phyloP scores from a whole-genome alignment of 2,797 vertebrate species.

The Argentina silus region DNA sequence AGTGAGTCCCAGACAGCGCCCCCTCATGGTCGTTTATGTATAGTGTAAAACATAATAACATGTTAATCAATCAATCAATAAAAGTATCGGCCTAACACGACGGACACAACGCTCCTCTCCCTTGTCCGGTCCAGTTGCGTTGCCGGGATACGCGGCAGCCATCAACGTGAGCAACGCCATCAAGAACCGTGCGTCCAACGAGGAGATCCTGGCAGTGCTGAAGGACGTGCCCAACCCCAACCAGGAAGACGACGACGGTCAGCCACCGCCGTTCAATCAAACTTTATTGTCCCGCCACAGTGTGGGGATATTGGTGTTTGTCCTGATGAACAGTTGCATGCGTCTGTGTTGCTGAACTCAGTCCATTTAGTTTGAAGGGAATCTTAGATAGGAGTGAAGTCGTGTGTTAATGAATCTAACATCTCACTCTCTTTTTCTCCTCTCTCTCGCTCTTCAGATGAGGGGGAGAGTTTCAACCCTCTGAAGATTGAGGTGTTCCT shows the following conservation, averaged over 20 bases:
- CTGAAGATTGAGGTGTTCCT: slow-evolving; percentile 97
- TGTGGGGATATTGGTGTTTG: background rate
- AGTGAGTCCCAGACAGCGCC: slow-evolving; percentile 77
- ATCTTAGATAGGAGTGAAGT: too few relatives aligned
- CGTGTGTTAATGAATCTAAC: too few relatives aligned
- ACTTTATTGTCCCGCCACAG: too few relatives aligned
- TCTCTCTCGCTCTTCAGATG: slow-evolving; percentile 79
- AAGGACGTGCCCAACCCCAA: slow-evolving; percentile 97
- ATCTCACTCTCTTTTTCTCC: background rate
- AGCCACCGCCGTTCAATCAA: background rate
- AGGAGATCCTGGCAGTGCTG: slow-evolving; percentile 91
- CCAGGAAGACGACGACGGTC: slow-evolving; percentile 95
- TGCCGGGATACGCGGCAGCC: slow-evolving; percentile 88
- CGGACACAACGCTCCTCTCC: too few relatives aligned
- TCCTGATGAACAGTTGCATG: too few relatives aligned
- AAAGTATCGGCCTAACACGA: background rate
- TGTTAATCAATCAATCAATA: too few relatives aligned
- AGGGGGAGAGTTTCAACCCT: slow-evolving; percentile 94
- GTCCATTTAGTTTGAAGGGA: too few relatives aligned
- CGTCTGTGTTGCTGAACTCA: too few relatives aligned
- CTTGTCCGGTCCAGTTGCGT: slow-evolving; percentile 75
- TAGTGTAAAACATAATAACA: background rate
- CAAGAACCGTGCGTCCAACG: slow-evolving; percentile 93
- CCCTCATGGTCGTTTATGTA: background rate
- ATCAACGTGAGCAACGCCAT: slow-evolving; percentile 88